Evolutionary conservation across 2,888 invertebrate species (phyloP).

Genomic region (Conistra vaccinii): DNA sequence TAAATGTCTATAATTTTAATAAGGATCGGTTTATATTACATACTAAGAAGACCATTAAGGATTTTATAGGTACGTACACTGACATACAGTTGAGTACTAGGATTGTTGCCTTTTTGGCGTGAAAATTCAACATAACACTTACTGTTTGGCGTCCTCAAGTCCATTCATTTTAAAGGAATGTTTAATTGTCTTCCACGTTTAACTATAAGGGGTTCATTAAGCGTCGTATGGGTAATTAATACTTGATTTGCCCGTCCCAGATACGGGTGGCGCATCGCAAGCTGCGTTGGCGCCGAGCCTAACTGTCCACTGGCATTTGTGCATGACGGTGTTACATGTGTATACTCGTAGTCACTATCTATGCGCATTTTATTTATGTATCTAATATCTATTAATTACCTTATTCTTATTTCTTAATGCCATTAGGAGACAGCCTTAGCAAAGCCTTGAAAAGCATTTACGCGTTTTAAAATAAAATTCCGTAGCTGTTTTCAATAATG

Average conservation of each 20-base stretch:
- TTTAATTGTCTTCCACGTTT: conserved; percentile 55
- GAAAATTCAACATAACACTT: background rate
- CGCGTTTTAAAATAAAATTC: conserved; percentile 16
- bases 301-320: conserved; percentile 88
- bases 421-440: conserved; percentile 16
- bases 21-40: background rate
- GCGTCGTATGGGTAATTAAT: conserved; percentile 85
- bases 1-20: background rate
- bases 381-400: conserved; percentile 57
- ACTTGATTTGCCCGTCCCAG: conserved; percentile 87
- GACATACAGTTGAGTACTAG: background rate
- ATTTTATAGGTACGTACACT: background rate
- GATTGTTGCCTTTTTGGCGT: background rate
- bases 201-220: conserved; percentile 80
- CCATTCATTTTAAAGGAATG: conserved; percentile 53
- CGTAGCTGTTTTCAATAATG: conserved; percentile 33
- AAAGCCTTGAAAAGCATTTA: background rate
- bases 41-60: background rate
- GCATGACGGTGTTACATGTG: conserved; percentile 75
- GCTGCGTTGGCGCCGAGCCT: conserved; percentile 85
- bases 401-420: conserved; percentile 41
- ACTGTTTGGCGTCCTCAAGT: conserved; percentile 1
- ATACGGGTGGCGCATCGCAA: conserved; percentile 88
- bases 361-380: conserved; percentile 62
- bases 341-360: conserved; percentile 63